phyloP scores from a whole-genome alignment of 2,888 invertebrate genomes.

The Drosophila bunnanda region DNA sequence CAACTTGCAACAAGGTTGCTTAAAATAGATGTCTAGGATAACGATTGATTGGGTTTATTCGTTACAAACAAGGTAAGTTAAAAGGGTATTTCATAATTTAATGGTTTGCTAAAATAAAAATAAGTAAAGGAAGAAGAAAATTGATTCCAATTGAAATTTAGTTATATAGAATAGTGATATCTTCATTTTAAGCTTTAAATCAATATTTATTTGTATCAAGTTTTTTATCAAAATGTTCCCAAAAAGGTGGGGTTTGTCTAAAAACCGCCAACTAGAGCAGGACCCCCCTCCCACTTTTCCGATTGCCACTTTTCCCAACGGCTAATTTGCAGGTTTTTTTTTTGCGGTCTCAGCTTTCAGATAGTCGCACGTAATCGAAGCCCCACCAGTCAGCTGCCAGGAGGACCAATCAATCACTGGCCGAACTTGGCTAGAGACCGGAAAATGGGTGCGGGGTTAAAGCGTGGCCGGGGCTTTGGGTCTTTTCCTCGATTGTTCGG shows the following conservation, averaged over 20 bases:
- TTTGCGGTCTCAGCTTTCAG: conserved; percentile 47
- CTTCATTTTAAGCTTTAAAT: not conserved
- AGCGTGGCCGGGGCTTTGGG: not conserved
- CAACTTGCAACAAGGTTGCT: conserved; percentile 7
- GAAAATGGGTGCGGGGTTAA: not conserved
- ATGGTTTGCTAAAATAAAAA: not conserved
- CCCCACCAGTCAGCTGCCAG: conserved; percentile 43
- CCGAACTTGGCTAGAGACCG: conserved; percentile 31
- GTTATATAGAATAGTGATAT: not conserved
- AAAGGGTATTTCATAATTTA: too few species aligned
- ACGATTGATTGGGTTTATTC: not conserved
- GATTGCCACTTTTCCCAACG: conserved; percentile 7
- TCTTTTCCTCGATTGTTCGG: not conserved
- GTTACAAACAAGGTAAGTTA: not conserved
- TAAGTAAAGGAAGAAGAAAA: not conserved
- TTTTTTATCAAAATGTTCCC: not conserved
- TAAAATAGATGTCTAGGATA: not conserved
- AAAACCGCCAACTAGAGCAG: not conserved
- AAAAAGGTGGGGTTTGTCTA: not conserved
- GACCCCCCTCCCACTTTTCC: not conserved
- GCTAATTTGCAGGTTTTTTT: conserved; percentile 47
- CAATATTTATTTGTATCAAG: not conserved
- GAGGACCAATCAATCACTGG: conserved; percentile 65
- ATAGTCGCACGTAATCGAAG: conserved; percentile 54
- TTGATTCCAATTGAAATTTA: too few species aligned